phyloP scores from a whole-genome alignment of 2,113 vertebrate genomes.

The Apteryx mantelli region DNA sequence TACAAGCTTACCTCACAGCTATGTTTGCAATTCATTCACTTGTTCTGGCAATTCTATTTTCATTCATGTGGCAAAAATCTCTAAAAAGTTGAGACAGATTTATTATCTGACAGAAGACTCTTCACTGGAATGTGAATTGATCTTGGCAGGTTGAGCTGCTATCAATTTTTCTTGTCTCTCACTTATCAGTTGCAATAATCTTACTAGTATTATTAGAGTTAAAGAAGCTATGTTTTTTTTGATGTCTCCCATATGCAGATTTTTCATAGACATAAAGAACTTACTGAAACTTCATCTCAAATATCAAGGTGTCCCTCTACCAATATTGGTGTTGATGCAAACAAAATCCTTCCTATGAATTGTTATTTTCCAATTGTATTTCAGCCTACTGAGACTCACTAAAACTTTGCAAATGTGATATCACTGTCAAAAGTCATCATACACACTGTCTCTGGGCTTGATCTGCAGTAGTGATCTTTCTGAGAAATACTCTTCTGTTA shows the following conservation, averaged over 20 bases:
- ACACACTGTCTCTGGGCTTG: neutral
- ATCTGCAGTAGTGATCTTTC: neutral
- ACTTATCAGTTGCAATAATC: accelerated
- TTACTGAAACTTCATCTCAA: neutral
- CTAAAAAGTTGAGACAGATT: neutral
- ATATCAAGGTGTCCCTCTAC: neutral
- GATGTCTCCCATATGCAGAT: neutral
- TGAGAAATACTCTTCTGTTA: neutral
- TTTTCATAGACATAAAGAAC: neutral
- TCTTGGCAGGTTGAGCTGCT: neutral
- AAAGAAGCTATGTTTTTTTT: neutral
- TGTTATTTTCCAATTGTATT: neutral
- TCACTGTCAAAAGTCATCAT: neutral
- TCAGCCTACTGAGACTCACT: neutral
- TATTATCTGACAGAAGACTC: neutral
- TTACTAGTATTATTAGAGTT: neutral
- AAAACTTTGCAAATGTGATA: neutral
- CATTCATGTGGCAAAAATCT: neutral
- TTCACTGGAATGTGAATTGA: neutral
- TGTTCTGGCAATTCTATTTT: neutral
- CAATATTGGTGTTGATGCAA: neutral
- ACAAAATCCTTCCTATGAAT: neutral
- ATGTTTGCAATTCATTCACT: neutral
- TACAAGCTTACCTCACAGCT: neutral
- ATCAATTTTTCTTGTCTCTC: neutral